Base-by-base conservation (phyloP, 2,888 invertebrate genomes). In the Adelognathus sp. region DNA sequence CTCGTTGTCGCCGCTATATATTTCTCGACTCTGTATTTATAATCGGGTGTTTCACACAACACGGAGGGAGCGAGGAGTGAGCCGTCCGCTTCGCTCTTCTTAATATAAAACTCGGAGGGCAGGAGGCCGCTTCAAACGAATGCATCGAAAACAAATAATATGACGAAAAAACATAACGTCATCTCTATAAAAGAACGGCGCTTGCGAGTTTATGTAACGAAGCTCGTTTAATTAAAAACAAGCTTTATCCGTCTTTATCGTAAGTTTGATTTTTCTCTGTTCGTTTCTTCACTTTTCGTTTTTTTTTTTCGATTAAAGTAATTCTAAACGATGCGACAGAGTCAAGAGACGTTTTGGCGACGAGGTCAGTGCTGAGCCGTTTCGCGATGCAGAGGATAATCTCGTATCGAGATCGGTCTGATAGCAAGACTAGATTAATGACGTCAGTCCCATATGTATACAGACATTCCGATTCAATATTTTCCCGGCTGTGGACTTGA, bases 91-190 rank as follows among this genome's bases (percentile, higher is more conserved):
- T 9, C 60, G 36, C 14, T 56, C n/a, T 74, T 67, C 75, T 70
- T 70, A 70, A 76, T 76, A 76, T 69, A 63, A 76, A 76, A 69
- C 69, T 36, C 27, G 16, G 36, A 56, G 44, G 52, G 69, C 75
- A 63, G 24, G 56, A 69, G 56, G 56, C 69, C 29, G 63, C 63
- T 60, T 75, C 54, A 41, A 75, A 41, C 52, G 60, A 67, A 60
- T 67, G 21, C 39, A 16, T 41, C 14, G 14, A 41, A 14, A 41
- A 67, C 61, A 67, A 63, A 50, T 61, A 21, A 75, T 31, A 54
- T 52, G 60, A 16, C 52, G 18, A 1, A 39, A n/a, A 36, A 5
- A 21, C 27, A 5, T 3, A 5, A 36, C 7, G 18, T 36, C 16
- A 9, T 18, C 16, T 9, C 18, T 7, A n/a, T n/a, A n/a, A n/a